Base-by-base conservation (phyloP, 1,140 invertebrate species). In the Magallana angulata region DNA sequence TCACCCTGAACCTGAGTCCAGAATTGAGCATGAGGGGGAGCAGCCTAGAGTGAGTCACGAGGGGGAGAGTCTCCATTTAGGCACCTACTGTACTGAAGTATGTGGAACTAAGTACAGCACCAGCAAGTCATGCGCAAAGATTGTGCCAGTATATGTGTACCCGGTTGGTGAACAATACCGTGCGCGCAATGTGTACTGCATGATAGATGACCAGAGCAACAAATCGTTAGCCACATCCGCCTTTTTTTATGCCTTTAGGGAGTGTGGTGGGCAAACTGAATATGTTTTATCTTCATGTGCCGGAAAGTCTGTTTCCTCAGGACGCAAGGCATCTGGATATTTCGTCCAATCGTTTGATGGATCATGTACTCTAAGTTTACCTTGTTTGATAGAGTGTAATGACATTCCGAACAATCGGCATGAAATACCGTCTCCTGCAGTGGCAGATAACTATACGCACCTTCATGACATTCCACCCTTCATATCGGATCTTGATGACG, bases 191-290 rank as follows among this genome's bases (percentile, higher is more conserved):
- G 24, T 82, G 12, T 88, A 90, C 36, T 81, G 76, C 30, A 68
- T 88, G 12, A 68, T 88, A 71, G 86, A 90, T 24, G 85, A 88
- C n/a, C 89, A 88, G 36, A 87, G 86, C n/a, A 90, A 90, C 60
- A 24, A 58, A 16, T 86, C 89, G 14, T 64, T 90, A 56, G 85
- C 84, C 4, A 84, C 30, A 30, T 56, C 87, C 6, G 48, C 24
- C n/a, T 81, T 90, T 24, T 88, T 90, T 80, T 48, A 86, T 57
- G 0, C 9, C 7, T 87, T 88, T 57, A 36, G 71, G 16, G 24
- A 57, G n/a, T 14, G 36, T 82, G 16, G 57, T 18, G 12, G 24
- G 48, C 59, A 59, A 7, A 24, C 14, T 7, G 4, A 56, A 48
- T 88, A 89, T 48, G 71, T 57, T 30, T 12, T 88, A 7, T 60